Base-by-base conservation (phyloP, 2,113 vertebrate genomes). In the Sander vitreus region DNA sequence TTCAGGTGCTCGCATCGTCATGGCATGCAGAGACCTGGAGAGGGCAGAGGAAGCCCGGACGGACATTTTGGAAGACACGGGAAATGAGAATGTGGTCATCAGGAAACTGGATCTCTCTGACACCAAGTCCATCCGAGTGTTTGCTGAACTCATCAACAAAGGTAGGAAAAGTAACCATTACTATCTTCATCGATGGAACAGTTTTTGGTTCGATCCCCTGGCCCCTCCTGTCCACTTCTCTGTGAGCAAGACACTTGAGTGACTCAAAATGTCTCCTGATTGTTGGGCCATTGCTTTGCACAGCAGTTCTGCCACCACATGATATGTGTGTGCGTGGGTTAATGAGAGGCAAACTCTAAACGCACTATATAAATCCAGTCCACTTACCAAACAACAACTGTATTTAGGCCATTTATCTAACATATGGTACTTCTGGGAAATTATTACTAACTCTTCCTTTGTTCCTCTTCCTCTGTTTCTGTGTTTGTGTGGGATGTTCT, bases 1-100 rank as follows among this genome's bases (percentile, higher is more conserved):
- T 76, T n/a, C n/a, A 96, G 95, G 95, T 2, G 95, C 95, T 5
- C 93, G 90, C 10, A 91, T 96, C 69, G 83, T 96, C 50, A 94
- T 96, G 93, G 95, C 94, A 1, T 96, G 95, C 84, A 91, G 95
- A 75, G 95, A 96, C 78, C 45, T 94, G 65, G 94, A 95, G 74
- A 94, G 93, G 82, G 95, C 93, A 3, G 93, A 95, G 57, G 93
- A 86, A 10, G 93, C 95, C 5, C 85, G 82, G 55, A 47, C 60
- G 0, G 94, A 96, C 6, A 93, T 96, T 71, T 77, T 94, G 62
- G 93, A 95, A 65, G 93, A 95, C 76, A 94, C 94, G 1, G 95
- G 93, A 80, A 96, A 95, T 80, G 90, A 94, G 81, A 88, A 95
- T 1, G 1, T 96, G 53, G 65, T 94, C n/a, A 90, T 94, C 47